Evolutionary conservation across 1,140 invertebrate genomes (phyloP), one percentile per base, ranked within the genome.

Genomic region (Drosophila nebulosa): DNA sequence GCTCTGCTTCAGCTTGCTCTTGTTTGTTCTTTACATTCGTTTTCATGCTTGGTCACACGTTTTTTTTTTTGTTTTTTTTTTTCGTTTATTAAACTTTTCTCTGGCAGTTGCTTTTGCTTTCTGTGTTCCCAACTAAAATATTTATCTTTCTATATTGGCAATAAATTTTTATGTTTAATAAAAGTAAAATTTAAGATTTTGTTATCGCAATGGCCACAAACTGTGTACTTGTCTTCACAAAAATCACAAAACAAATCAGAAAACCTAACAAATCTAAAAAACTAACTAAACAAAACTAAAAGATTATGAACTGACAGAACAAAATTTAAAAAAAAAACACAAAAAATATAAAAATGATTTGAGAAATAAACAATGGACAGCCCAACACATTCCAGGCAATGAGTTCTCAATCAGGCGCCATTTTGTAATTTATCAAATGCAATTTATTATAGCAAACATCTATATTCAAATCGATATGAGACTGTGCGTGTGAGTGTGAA

Each of bases 21-120:
- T 60, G 36, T 12, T 30, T 53, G 36, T 72, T 53, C 53, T 35
- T 65, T 73, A 36, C 61, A 61, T 50, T 22, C 9, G 5, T 26
- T 73, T 59, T 59, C 39, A 59, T 64, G 26, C 69, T 46, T 65
- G 70, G 32, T 58, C 70, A 18, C 70, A 72, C 53, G 63, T 67
- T 74, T 39, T 67, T 22, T 30, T 22, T 51, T 59, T 42, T n/a
- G n/a, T n/a, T n/a, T 46, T 6, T 4, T 30, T 52, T 21, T 55
- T 3, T 16, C 27, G 27, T n/a, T 18, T 46, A 46, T 18, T 46
- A 46, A 46, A 46, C 3, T 3, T 26, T 32, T 46, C 16, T 9
- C 12, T 27, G 16, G 26, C 35, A 4, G 4, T 5, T 16, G 30
- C 30, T 10, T 32, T 10, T 9, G 7, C 30, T 4, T 4, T 55